Conservation (phyloP, 2,113 vertebrate genomes). For the Microtus montanus region DNA sequence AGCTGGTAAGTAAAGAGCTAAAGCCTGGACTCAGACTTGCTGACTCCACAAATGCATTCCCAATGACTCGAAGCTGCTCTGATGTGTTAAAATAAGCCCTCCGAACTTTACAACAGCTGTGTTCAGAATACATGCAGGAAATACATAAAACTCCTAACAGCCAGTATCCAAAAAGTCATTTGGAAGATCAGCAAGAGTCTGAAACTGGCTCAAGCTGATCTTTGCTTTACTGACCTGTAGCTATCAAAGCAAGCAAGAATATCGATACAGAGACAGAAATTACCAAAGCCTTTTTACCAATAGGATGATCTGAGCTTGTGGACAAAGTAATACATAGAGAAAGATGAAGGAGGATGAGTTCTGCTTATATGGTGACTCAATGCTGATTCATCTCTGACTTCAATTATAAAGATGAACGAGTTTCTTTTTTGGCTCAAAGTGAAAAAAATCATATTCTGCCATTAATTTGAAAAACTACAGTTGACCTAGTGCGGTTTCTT, state of each 20-base stretch:
- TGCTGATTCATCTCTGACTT: neutral
- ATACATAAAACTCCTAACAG: slow-evolving; percentile 61
- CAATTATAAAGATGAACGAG: neutral
- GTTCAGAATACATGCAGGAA: slow-evolving; percentile 47
- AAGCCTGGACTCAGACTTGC: slow-evolving; percentile 42
- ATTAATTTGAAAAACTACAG: neutral
- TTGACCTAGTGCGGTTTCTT: neutral
- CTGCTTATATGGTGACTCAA: neutral
- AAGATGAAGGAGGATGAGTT: neutral
- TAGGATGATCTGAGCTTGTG: neutral
- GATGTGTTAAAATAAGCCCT: slow-evolving; percentile 45
- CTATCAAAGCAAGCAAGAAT: neutral
- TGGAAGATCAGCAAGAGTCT: slow-evolving; percentile 48
- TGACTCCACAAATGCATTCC: slow-evolving; percentile 40
- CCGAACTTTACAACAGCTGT: slow-evolving; percentile 64
- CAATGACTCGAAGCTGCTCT: slow-evolving; percentile 29
- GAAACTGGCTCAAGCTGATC: slow-evolving; percentile 14
- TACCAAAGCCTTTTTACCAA: neutral
- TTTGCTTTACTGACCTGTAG: slow-evolving; percentile 54
- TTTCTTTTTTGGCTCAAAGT: slow-evolving; percentile 16
- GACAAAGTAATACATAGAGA: neutral
- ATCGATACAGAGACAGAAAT: neutral
- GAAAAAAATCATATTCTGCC: slow-evolving; percentile 26
- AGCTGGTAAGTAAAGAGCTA: slow-evolving; percentile 60
- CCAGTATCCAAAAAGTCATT: slow-evolving; percentile 37